These are phyloP conservation scores for Cladopsammia gracilis DNA, from an alignment of 64 coral and sea anemone species.

Conservation along the genomic window DNA sequence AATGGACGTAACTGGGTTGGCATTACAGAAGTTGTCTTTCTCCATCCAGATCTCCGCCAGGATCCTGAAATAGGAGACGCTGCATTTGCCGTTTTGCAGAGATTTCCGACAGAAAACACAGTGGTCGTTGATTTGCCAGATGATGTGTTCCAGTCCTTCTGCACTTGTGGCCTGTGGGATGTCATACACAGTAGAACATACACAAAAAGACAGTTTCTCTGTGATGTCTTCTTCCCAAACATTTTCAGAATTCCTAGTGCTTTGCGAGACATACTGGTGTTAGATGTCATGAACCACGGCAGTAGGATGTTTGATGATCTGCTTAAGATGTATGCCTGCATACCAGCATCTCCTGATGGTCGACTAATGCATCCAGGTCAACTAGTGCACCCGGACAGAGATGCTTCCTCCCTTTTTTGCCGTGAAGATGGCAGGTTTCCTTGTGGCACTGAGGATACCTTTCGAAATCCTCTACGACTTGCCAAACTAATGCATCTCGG, in stretches of 20 bases:
- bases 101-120: not conserved
- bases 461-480: conserved; percentile 30
- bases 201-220: conserved; percentile 26
- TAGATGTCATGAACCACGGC: conserved; percentile 65
- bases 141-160: conserved; percentile 23
- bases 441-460: conserved; percentile 4
- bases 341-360: conserved; percentile 64
- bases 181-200: not conserved
- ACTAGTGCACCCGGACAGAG: conserved; percentile 60
- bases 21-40: too few species aligned
- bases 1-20: too few species aligned
- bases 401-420: conserved; percentile 41
- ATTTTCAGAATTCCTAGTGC: not conserved
- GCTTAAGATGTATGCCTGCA: conserved; percentile 49
- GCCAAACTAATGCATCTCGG: conserved; percentile 47
- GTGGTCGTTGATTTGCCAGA: conserved; percentile 47
- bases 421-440: conserved; percentile 79
- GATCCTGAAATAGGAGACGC: conserved; percentile 41
- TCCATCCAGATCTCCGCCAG: conserved; percentile 4
- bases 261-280: conserved; percentile 37
- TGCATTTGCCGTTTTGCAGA: conserved; percentile 30
- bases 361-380: conserved; percentile 49
- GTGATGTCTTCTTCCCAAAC: conserved; percentile 69
- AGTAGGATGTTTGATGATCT: conserved; percentile 9
- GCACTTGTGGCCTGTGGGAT: not conserved